Evolutionary conservation across 2,797 vertebrate genomes (phyloP).

Genomic region (Sandelia bainsii): DNA sequence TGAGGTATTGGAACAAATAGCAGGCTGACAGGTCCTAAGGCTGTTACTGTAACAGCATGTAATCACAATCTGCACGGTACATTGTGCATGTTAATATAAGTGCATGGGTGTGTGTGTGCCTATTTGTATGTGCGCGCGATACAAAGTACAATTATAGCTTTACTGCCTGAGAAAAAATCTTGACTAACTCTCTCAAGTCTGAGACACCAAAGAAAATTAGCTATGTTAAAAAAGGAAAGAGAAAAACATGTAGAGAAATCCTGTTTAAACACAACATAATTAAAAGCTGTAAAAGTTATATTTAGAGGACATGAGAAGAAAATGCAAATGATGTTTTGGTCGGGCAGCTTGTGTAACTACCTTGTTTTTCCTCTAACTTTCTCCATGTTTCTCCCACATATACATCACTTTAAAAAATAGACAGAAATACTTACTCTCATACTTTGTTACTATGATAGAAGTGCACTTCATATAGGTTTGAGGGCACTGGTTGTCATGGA

Average conservation of each 20-base stretch:
- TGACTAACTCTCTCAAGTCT: conserved; percentile 3
- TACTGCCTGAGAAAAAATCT: conserved; percentile 5
- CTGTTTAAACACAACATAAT: conserved; percentile 19
- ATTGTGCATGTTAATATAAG: conserved; percentile 14
- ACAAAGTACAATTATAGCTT: conserved; percentile 32
- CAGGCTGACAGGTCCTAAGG: conserved; percentile 41
- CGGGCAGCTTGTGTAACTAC: conserved; percentile 20
- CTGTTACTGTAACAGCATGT: conserved; percentile 44
- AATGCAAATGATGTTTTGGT: conserved; percentile 46
- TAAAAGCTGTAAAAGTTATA: conserved; percentile 49
- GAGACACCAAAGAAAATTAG: conserved; percentile 3
- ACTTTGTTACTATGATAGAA: neutral
- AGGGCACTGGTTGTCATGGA: conserved; percentile 49
- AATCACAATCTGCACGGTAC: conserved; percentile 44
- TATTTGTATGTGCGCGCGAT: neutral
- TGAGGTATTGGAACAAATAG: conserved; percentile 30
- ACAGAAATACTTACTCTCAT: neutral
- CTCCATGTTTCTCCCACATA: conserved; percentile 14
- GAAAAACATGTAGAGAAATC: conserved; percentile 2
- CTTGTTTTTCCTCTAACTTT: conserved; percentile 24
- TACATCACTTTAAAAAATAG: neutral
- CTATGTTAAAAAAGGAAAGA: neutral
- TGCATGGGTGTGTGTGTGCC: conserved; percentile 21
- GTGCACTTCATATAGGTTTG: conserved; percentile 20
- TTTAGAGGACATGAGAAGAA: conserved; percentile 48